Base-by-base conservation (phyloP, 1,140 invertebrate genomes). In the Drosophila pachea region DNA sequence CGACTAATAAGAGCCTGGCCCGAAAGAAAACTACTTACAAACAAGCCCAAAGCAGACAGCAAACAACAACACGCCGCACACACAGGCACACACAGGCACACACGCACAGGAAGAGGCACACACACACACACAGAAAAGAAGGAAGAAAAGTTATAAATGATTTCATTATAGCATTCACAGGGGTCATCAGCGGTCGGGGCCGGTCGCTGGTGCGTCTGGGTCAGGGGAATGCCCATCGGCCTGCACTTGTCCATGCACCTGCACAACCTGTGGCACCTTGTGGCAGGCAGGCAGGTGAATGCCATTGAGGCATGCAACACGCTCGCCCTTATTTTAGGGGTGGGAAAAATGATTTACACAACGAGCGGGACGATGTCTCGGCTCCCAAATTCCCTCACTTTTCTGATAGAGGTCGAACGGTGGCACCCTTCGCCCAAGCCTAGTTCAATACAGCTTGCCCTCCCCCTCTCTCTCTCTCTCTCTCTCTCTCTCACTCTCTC, bases 311-410 rank as follows among this genome's bases (percentile, higher is more conserved):
- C 49, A 11, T 11, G 45, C 22, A 55, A 42, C 36, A 50, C 61
- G 40, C 7, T 22, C 36, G 33, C 16, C 43, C 16, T 36, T 14
- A n/a, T 0, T 14, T 48, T 73, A 83, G 76, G 79, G 79, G 81
- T 83, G 78, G 79, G 79, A 79, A 84, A 86, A 84, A 84, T 84
- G 79, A 84, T 84, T 84, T 84, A 84, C 79, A 55, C 76, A 79
- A 78, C 49, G 61, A 73, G 72, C 63, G 52, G 31, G 42, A 70
- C 45, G 45, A 31, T 16, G 22, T 9, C 9, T n/a, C 69, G 47
- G 47, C 42, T 43, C 55, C 38, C 42, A 14, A 31, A n/a, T 22
- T 54, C 14, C 50, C 33, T 12, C 6, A 31, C 5, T 54, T 53
- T 54, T 62, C 61, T 22, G n/a, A 16, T 58, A 45, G 53, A 49